Evolutionary conservation across 2,113 vertebrate species (phyloP).

Genomic region (Malurus elegans): DNA sequence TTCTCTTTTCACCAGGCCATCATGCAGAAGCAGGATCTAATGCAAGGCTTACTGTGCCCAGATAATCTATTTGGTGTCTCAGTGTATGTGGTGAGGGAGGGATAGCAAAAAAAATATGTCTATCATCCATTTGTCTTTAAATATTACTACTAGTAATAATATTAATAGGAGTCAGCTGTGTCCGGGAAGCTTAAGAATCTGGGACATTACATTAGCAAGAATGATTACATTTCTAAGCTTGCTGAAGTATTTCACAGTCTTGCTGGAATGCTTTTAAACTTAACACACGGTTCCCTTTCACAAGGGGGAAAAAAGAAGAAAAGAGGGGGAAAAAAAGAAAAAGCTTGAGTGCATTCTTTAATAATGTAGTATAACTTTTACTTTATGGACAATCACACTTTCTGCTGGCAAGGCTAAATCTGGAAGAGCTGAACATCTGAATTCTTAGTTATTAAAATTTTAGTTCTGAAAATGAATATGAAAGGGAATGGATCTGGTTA

Average conservation of each 20-base stretch:
- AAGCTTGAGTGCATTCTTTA: background rate
- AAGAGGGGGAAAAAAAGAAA: accelerated
- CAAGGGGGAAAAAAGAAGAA: background rate
- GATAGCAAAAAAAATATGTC: background rate
- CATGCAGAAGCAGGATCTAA: background rate
- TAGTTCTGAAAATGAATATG: background rate
- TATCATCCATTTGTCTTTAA: constrained; percentile 14
- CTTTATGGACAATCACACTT: background rate
- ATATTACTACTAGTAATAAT: background rate
- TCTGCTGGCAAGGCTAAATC: background rate
- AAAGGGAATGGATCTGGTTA: background rate
- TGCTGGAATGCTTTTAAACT: background rate
- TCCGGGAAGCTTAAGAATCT: constrained; percentile 53
- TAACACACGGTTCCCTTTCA: background rate
- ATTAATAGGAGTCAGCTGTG: background rate
- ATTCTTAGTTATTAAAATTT: background rate
- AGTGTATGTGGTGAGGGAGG: background rate
- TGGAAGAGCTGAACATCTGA: background rate
- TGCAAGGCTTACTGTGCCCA: background rate
- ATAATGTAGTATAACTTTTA: background rate
- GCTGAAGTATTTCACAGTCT: background rate
- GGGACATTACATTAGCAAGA: constrained; percentile 51
- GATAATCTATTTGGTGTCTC: background rate
- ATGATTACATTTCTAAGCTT: constrained; percentile 37
- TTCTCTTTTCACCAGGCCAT: background rate